Conservation (phyloP, 1,140 invertebrate species). For the Drosophila micromelanica region DNA sequence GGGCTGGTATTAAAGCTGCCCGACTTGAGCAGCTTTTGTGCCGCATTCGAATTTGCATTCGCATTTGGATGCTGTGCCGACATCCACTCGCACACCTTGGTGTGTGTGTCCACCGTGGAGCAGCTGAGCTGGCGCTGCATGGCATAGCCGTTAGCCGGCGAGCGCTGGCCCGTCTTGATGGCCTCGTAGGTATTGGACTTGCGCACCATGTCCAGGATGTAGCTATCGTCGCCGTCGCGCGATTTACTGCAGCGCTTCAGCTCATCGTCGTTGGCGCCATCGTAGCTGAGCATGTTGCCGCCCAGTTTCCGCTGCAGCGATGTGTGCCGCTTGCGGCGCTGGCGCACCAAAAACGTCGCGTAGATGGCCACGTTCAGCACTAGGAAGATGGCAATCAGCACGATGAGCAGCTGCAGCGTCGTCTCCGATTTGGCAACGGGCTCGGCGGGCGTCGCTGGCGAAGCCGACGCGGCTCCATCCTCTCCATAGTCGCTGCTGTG, state of each 20-base stretch:
- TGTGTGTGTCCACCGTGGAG: slow-evolving; percentile 92
- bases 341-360: slow-evolving; percentile 69
- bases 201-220: slow-evolving; percentile 71
- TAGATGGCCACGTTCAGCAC: slow-evolving; percentile 89
- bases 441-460: slow-evolving; percentile 17
- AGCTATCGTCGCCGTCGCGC: slow-evolving; percentile 83
- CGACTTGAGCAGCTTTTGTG: slow-evolving; percentile 47
- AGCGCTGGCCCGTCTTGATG: slow-evolving; percentile 84
- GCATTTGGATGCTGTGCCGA: slow-evolving; percentile 87
- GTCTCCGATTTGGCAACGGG: slow-evolving; percentile 84
- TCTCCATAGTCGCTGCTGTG: slow-evolving; percentile 19
- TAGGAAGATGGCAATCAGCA: slow-evolving; percentile 91
- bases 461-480: slow-evolving; percentile 1
- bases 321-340: slow-evolving; percentile 61
- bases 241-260: slow-evolving; percentile 78
- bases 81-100: slow-evolving; percentile 94
- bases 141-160: slow-evolving; percentile 86
- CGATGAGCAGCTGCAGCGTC: slow-evolving; percentile 90
- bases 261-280: slow-evolving; percentile 83
- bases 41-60: background rate
- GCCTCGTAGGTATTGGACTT: slow-evolving; percentile 86
- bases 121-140: slow-evolving; percentile 89
- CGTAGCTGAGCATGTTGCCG: slow-evolving; percentile 74
- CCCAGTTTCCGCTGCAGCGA: slow-evolving; percentile 69
- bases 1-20: slow-evolving; percentile 77